Percentiles rank a stretch among this genome's conserved stretches.
phyloP scores from a whole-genome alignment of 2,113 vertebrate species.

The Speoplatyrhinus poulsoni region DNA sequence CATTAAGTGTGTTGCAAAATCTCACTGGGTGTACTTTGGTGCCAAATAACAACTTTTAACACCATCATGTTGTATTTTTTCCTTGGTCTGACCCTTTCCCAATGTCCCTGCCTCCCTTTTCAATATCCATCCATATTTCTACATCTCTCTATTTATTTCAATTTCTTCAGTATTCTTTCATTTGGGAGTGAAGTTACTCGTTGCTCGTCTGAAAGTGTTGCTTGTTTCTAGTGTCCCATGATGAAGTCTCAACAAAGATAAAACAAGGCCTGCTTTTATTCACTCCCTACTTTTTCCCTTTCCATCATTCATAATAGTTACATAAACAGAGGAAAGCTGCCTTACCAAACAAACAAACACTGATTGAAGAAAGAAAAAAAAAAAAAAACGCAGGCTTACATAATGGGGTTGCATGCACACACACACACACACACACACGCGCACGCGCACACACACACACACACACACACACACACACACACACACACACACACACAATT shows the following conservation, averaged over 20 bases:
- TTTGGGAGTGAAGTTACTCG: not conserved
- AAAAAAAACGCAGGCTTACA: constrained; percentile 42
- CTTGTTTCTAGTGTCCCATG: constrained; percentile 21
- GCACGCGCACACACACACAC: not conserved
- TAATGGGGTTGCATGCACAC: constrained; percentile 35
- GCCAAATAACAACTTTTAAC: no score
- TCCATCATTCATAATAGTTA: constrained; percentile 52
- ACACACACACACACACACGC: not conserved
- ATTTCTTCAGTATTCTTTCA: no score
- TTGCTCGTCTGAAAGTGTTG: not conserved
- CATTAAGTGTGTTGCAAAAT: no score
- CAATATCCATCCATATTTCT: no score
- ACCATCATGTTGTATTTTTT: no score
- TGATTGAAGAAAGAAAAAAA: constrained; percentile 13
- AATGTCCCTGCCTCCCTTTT: no score
- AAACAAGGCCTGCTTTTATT: constrained; percentile 28
- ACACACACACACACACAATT: not conserved
- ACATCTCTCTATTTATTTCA: no score
- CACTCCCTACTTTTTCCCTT: constrained; percentile 15
- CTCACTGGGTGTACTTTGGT: no score
- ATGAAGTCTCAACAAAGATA: constrained; percentile 37
- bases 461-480: not conserved
- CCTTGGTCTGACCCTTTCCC: no score
- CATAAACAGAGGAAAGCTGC: constrained; percentile 47
- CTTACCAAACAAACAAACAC: constrained; percentile 53